Base-by-base conservation (phyloP, 2,113 vertebrate species). In the Accipiter virgatus region DNA sequence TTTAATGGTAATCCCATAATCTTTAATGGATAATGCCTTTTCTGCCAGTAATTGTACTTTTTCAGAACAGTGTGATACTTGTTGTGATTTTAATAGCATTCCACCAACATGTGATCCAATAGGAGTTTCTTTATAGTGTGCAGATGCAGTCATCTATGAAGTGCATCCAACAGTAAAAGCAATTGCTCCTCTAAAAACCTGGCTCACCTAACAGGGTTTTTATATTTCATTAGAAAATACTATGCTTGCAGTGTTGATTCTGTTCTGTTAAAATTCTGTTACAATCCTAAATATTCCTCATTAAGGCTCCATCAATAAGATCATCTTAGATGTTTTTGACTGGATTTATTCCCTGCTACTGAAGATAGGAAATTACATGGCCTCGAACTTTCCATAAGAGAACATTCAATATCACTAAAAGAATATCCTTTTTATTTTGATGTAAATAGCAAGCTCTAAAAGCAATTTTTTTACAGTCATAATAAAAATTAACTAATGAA, bases 1-100 rank as follows among this genome's bases (percentile, higher is more conserved):
- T 95, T 91, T 86, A 73, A 61, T 66, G 25, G 15, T 85, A 65
- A 86, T 97, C 62, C 87, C 74, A 53, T 93, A 65, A 52, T 86
- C 79, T 86, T 93, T 85, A 71, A 50, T 81, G 56, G 81, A 56
- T 79, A 85, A 88, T 68, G 7, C 10, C 34, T 91, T 58, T 89
- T 72, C 48, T 95, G 81, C 16, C 62, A 58, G 40, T 45, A 88
- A 22, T 87, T 91, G 66, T n/a, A 50, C 45, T 70, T 75, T 87
- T 63, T 29, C 9, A 6, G 25, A 77, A 56, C 32, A 59, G 5
- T 29, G 17, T 58, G 32, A 82, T 67, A 42, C 18, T 78, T 95
- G 61, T 27, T 61, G 19, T 88, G 48, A 67, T 77, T 83, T 90
- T 78, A 68, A 45, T 65, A 73, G 11, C 42, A 52, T 95, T 89